Base-by-base conservation (phyloP, 2,113 vertebrate genomes). In the Rissa tridactyla region DNA sequence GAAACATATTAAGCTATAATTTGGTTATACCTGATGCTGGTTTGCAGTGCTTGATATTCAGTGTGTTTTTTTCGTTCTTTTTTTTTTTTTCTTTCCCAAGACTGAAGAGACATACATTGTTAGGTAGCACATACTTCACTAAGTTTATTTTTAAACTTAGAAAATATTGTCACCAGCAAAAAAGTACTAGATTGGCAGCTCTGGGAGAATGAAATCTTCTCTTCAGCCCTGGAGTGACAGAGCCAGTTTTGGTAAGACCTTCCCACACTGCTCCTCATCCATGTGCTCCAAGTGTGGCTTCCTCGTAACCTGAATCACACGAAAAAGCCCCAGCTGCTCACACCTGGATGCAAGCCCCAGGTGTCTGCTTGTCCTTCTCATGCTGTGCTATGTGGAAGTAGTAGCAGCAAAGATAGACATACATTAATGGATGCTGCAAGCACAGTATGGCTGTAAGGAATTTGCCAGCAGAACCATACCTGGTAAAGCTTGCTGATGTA, bases 111-210 rank as follows among this genome's bases (percentile, higher is more conserved):
- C 54, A 62, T 61, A 78, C 29, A 88, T 90, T 83, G 82, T 95
- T 96, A 96, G 85, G 89, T 70, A 94, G 84, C 87, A 95, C 79
- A 95, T 92, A 96, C 81, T 92, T 97, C 94, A 90, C 95, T 93
- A 40, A 70, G 68, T 86, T 94, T 97, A 95, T 91, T 89, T 85
- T 92, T 97, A 96, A 96, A 88, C 87, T 44, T 90, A 73, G 92
- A 88, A 96, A 96, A 95, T 96, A 95, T 92, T 94, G 91, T 83
- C 89, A 80, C 84, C 71, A 62, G 75, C 82, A 95, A 88, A 93
- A 81, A 93, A 81, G 49, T 57, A 91, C 87, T 91, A 69, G 85
- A 92, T 96, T 97, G 96, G 89, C 87, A 96, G 85, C 68, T 94
- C 87, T 95, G 68, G 68, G 82, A 90, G 87, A 96, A 85, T 88